phyloP scores from a whole-genome alignment of 2,888 invertebrate genomes.

The Andrena chrysosceles region DNA sequence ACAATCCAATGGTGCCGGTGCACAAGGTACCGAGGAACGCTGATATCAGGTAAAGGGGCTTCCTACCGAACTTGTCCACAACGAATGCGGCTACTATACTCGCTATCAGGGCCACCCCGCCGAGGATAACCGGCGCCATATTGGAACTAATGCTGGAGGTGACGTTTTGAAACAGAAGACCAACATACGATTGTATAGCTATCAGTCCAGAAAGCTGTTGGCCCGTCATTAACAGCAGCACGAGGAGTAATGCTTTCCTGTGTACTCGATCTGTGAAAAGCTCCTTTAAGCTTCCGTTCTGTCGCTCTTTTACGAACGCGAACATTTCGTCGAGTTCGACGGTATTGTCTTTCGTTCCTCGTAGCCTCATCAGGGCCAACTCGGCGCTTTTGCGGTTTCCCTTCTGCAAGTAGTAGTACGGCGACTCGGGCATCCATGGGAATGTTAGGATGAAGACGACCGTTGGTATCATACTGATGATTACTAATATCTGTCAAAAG shows the following conservation, averaged over 20 bases:
- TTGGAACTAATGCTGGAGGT: not conserved
- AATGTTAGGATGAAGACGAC: conserved; percentile 32
- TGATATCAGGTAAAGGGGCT: conserved; percentile 44
- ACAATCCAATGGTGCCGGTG: conserved; percentile 21
- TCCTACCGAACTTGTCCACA: conserved; percentile 61
- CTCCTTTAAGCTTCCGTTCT: conserved; percentile 15
- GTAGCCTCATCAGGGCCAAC: conserved; percentile 49
- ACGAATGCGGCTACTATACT: not conserved
- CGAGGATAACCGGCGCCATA: conserved; percentile 31
- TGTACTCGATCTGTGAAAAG: conserved; percentile 30
- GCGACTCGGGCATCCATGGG: conserved; percentile 65
- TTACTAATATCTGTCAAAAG: conserved; percentile 29
- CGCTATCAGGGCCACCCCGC: not conserved
- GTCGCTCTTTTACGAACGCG: conserved; percentile 16
- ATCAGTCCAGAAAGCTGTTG: conserved; percentile 57
- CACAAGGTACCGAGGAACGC: conserved; percentile 19
- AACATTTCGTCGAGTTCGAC: conserved; percentile 37
- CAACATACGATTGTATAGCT: conserved; percentile 33
- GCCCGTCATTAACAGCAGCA: conserved; percentile 38
- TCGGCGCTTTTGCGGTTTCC: conserved; percentile 9
- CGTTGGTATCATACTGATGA: conserved; percentile 28
- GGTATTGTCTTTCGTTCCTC: not conserved
- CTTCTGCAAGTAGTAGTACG: conserved; percentile 58
- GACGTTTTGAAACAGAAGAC: conserved; percentile 6
- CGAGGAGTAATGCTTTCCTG: conserved; percentile 38